Percentiles rank a stretch among this genome's conserved stretches.
Evolutionary conservation across 2,888 invertebrate species (phyloP).

Genomic region (Eretmocerus hayati): DNA sequence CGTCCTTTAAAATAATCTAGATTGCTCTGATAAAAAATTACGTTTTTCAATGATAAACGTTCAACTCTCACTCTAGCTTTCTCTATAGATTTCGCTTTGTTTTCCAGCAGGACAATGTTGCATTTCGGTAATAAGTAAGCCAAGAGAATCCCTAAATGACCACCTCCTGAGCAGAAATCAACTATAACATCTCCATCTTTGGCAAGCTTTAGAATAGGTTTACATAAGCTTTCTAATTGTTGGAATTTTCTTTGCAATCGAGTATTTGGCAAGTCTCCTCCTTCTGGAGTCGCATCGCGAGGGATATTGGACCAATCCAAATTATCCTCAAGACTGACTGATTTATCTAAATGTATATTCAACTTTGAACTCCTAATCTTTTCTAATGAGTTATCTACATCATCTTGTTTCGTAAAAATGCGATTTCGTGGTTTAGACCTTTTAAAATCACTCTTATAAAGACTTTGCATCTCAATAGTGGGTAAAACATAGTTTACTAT

Average conservation of each 20-base stretch:
- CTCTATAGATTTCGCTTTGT: constrained; percentile 78
- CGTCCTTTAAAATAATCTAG: constrained; percentile 76
- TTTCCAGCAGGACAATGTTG: constrained; percentile 76
- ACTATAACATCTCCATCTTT: constrained; percentile 66
- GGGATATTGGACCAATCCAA: constrained; percentile 71
- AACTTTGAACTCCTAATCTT: constrained; percentile 47
- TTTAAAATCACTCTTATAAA: constrained; percentile 73
- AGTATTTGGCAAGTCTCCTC: constrained; percentile 69
- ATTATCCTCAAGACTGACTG: constrained; percentile 44
- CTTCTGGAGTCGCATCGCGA: constrained; percentile 65
- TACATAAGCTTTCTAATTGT: constrained; percentile 77
- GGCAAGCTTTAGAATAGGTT: constrained; percentile 67
- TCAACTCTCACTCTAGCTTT: constrained; percentile 67
- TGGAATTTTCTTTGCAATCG: constrained; percentile 73
- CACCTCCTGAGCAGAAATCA: constrained; percentile 92
- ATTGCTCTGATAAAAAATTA: constrained; percentile 80
- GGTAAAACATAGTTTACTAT: constrained; percentile 44
- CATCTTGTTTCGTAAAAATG: constrained; percentile 68
- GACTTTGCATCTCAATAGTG: constrained; percentile 54
- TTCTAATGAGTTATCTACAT: constrained; percentile 60
- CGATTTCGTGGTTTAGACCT: constrained; percentile 68
- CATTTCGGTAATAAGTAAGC: constrained; percentile 74
- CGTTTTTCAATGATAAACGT: constrained; percentile 63
- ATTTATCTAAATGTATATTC: constrained; percentile 39
- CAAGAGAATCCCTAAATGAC: constrained; percentile 82